Evolutionary conservation across 2,888 invertebrate species (phyloP).

Genomic region (Drosophila pegasa): DNA sequence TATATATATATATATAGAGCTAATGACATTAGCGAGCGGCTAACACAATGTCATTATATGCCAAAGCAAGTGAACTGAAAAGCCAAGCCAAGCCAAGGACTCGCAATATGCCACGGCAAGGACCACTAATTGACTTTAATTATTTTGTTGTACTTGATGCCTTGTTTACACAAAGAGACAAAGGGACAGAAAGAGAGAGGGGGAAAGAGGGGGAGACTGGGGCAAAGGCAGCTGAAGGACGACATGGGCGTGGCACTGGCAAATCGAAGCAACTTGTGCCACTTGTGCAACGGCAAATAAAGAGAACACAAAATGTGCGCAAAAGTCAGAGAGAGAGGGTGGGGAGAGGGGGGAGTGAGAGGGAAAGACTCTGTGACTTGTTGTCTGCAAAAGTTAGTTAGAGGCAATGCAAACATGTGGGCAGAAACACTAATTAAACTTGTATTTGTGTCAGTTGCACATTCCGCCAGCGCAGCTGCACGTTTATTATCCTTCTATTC

Average conservation of each 20-base stretch:
- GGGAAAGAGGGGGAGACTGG: not conserved
- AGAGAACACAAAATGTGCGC: conserved; percentile 26
- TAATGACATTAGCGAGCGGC: conserved; percentile 19
- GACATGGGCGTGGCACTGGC: conserved; percentile 48
- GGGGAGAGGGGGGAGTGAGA: not conserved
- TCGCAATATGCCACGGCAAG: conserved; percentile 59
- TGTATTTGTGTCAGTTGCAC: conserved; percentile 66
- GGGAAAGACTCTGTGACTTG: not conserved
- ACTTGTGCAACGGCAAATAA: conserved; percentile 26
- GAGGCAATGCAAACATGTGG: conserved; percentile 53
- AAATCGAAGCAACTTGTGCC: conserved; percentile 53
- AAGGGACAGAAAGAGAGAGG: not conserved
- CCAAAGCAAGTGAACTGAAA: conserved; percentile 57
- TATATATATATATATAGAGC: too few species aligned
- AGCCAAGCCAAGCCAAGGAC: conserved; percentile 46
- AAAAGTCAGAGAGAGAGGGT: not conserved
- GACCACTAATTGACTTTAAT: conserved; percentile 82
- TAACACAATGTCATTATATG: conserved; percentile 54
- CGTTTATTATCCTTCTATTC: conserved; percentile 19
- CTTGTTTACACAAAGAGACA: conserved; percentile 59
- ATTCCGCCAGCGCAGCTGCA: conserved; percentile 30
- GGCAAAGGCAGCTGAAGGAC: not conserved
- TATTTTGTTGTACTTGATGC: conserved; percentile 81
- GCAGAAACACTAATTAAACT: conserved; percentile 63
- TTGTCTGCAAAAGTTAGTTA: conserved; percentile 56